Percentiles rank a stretch among this genome's conserved stretches.
Conservation (phyloP, 2,888 invertebrate genomes). For the Anticlea derivata region DNA sequence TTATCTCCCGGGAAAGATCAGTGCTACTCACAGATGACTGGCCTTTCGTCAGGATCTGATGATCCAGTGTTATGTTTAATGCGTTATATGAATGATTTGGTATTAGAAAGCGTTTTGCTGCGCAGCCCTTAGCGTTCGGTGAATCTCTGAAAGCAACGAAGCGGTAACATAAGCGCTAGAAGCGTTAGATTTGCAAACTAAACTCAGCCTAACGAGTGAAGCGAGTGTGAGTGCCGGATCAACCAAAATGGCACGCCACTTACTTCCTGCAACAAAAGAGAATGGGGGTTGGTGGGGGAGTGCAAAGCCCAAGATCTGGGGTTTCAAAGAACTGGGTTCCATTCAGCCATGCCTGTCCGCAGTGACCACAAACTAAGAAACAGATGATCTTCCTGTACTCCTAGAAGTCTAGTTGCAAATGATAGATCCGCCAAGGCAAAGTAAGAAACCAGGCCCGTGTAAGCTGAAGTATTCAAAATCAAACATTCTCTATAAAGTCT, state of each 20-base stretch:
- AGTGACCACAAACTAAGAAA: slow-evolving; percentile 47
- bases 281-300: slow-evolving; percentile 76
- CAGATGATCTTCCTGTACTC: slow-evolving; percentile 42
- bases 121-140: slow-evolving; percentile 52
- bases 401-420: slow-evolving; percentile 50
- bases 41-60: slow-evolving; percentile 46
- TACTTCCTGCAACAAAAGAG: slow-evolving; percentile 85
- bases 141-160: slow-evolving; percentile 71
- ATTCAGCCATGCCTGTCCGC: slow-evolving; percentile 61
- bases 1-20: slow-evolving; percentile 51
- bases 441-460: slow-evolving; percentile 67
- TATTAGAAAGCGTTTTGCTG: slow-evolving; percentile 57
- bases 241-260: slow-evolving; percentile 81
- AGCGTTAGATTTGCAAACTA: slow-evolving; percentile 68
- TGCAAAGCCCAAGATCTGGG: slow-evolving; percentile 70
- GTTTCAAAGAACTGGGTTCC: slow-evolving; percentile 55
- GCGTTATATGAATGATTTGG: slow-evolving; percentile 53
- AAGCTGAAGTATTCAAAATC: slow-evolving; percentile 73
- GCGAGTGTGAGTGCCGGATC: slow-evolving; percentile 77
- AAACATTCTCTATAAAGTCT: slow-evolving; percentile 66
- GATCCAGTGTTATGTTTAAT: slow-evolving; percentile 36
- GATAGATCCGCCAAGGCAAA: slow-evolving; percentile 70
- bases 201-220: slow-evolving; percentile 76
- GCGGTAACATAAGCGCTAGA: slow-evolving; percentile 69
- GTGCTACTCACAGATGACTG: slow-evolving; percentile 56